Conservation (phyloP, 2,888 invertebrate species). For the Pristionchus japonicus region DNA sequence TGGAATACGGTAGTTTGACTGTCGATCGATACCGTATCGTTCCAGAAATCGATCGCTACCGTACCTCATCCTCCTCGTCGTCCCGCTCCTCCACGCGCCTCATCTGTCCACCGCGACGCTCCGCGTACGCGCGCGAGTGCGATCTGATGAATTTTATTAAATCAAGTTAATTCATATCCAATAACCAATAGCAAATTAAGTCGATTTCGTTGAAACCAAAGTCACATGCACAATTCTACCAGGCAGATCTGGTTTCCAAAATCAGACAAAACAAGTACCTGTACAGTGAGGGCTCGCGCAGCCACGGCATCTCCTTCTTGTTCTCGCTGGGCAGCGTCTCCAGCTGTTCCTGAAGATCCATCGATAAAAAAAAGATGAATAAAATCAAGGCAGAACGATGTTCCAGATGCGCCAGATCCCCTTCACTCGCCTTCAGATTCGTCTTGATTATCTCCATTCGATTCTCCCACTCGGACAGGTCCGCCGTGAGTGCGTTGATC, state of each 20-base stretch:
- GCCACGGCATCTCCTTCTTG: constrained; percentile 47
- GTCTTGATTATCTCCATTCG: constrained; percentile 58
- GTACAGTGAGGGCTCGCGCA: constrained; percentile 26
- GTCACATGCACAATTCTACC: no score
- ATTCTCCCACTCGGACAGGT: constrained; percentile 55
- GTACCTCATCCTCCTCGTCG: constrained; percentile 30
- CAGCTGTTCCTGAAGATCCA: constrained; percentile 10
- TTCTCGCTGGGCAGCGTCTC: constrained; percentile 24
- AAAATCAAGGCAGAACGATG: no score
- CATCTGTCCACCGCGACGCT: not conserved
- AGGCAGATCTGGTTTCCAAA: not conserved
- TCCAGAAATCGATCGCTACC: not conserved
- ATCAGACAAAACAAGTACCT: not conserved
- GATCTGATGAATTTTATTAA: not conserved
- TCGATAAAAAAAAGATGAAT: not conserved
- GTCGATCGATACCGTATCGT: not conserved
- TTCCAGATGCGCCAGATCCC: no score
- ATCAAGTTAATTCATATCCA: not conserved
- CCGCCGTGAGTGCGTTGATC: constrained; percentile 57
- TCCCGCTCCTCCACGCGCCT: not conserved
- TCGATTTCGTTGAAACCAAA: no score
- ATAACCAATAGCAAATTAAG: no score
- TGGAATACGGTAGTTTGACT: not conserved
- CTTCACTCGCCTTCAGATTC: constrained; percentile 55
- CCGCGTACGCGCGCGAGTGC: constrained; percentile 41